A percentile compares a stretch with the other conserved stretches of the same genome.
These are phyloP conservation scores for Brevimyrus niger DNA, from an alignment of 2,113 vertebrate species.

Conservation along the genomic window DNA sequence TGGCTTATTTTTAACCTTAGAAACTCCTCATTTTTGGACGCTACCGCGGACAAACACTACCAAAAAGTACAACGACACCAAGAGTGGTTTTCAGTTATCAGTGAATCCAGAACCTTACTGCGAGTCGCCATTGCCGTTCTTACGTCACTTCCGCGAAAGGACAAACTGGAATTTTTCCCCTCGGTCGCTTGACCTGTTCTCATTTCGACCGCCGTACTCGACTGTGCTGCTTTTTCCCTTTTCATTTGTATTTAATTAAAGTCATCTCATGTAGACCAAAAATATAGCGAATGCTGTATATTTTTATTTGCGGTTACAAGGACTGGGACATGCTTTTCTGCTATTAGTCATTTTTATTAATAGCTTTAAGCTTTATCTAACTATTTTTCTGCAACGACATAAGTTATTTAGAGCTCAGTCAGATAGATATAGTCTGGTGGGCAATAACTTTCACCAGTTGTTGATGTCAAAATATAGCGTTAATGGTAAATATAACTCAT, in stretches of 20 bases:
- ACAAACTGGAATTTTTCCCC: background rate
- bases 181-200: background rate
- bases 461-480: background rate
- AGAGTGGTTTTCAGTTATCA: slow-evolving; percentile 21
- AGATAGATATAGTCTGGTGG: background rate
- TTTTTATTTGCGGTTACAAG: background rate
- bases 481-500: background rate
- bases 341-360: background rate
- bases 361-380: background rate
- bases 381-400: background rate
- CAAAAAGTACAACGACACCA: slow-evolving; percentile 28
- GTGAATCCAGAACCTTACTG: slow-evolving; percentile 39
- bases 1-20: background rate
- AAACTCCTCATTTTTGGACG: background rate
- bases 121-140: slow-evolving; percentile 44
- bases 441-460: background rate
- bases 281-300: background rate
- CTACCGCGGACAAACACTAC: background rate
- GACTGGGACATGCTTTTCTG: background rate
- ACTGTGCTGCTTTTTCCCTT: background rate
- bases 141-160: slow-evolving; percentile 36
- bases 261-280: background rate
- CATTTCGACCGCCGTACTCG: background rate
- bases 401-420: background rate
- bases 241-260: background rate